Evolutionary conservation across 2,888 invertebrate genomes (phyloP).

Genomic region (Unio pictorum): DNA sequence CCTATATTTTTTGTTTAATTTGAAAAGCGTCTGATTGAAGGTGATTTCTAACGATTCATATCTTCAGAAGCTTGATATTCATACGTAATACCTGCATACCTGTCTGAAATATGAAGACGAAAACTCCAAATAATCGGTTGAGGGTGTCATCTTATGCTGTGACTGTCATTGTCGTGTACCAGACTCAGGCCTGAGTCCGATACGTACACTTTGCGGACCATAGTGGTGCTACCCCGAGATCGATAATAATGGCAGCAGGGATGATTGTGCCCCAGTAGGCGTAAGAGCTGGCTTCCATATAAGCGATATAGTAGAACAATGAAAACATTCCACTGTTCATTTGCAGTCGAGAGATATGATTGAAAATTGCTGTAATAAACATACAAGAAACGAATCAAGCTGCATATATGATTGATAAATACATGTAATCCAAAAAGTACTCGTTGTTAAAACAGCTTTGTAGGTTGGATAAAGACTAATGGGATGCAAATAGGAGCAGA

Average conservation of each 20-base stretch:
- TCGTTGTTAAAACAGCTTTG: constrained; percentile 92
- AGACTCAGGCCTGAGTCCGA: constrained; percentile 84
- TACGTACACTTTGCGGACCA: constrained; percentile 99
- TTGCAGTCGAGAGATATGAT: constrained; percentile 85
- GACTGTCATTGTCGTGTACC: constrained; percentile 86
- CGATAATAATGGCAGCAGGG: constrained; percentile 88
- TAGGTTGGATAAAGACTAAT: constrained; percentile 94
- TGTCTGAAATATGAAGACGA: constrained; percentile 98
- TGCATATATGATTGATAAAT: constrained; percentile 91
- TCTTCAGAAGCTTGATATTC: too few species aligned
- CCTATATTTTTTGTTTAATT: too few species aligned
- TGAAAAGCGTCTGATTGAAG: too few species aligned
- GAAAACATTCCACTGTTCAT: constrained; percentile 91
- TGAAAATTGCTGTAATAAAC: constrained; percentile 77
- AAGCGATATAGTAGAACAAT: constrained; percentile 93
- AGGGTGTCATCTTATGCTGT: constrained; percentile 90
- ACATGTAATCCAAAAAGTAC: constrained; percentile 91
- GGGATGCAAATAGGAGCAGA: constrained; percentile 95
- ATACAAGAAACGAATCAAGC: constrained; percentile 95
- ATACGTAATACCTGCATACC: constrained; percentile 76
- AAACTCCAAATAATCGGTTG: constrained; percentile 97
- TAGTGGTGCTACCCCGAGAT: constrained; percentile 95
- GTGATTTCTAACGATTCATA: too few species aligned
- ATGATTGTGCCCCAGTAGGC: constrained; percentile 84
- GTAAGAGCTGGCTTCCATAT: constrained; percentile 94